phyloP scores from a whole-genome alignment of 2,113 vertebrate genomes.

The Oryzias woworae region DNA sequence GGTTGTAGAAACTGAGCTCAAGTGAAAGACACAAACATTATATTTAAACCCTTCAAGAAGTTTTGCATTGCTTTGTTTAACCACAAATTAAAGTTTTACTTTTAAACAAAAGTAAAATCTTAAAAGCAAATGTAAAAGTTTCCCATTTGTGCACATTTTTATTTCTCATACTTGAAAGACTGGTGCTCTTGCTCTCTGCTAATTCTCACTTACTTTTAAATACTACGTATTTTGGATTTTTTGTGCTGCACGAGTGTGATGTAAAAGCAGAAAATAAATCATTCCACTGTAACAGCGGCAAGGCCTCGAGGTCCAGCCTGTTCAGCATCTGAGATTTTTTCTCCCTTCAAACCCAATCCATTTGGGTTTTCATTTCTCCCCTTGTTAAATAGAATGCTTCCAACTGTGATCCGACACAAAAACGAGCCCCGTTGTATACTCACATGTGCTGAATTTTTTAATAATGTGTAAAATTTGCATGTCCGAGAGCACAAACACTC shows the following conservation, averaged over 20 bases:
- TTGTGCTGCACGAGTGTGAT: background rate
- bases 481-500: background rate
- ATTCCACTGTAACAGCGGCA: background rate
- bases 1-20: too few relatives aligned
- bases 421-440: background rate
- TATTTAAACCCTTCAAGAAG: too few relatives aligned
- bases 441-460: background rate
- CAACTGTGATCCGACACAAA: conserved; percentile 11
- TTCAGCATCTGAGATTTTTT: conserved; percentile 1
- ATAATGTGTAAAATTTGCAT: background rate
- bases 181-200: too few relatives aligned
- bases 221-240: background rate
- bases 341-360: background rate
- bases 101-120: too few relatives aligned
- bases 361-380: background rate
- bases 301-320: background rate
- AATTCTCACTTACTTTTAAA: too few relatives aligned
- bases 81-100: too few relatives aligned
- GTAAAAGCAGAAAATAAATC: background rate
- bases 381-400: conserved; percentile 3
- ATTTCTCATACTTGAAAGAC: too few relatives aligned
- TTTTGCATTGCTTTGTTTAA: too few relatives aligned
- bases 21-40: too few relatives aligned
- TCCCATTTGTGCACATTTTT: too few relatives aligned
- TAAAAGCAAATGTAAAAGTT: too few relatives aligned